These are phyloP conservation scores for Falco cherrug DNA, from an alignment of 2,797 vertebrate genomes.

Conservation along the genomic window DNA sequence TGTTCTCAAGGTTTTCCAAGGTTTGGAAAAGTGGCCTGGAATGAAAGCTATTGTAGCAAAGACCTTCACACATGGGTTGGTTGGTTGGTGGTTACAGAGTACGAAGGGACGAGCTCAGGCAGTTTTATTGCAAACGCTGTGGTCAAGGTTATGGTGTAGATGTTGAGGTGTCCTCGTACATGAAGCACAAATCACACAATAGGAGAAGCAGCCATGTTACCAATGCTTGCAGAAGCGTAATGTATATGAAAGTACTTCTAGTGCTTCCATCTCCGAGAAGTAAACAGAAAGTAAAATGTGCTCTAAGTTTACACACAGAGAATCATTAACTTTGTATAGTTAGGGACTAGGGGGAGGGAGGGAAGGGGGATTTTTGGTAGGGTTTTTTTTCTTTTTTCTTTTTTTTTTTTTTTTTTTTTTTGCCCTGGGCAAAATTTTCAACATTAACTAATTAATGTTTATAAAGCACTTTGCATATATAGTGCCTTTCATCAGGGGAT, in stretches of 20 bases:
- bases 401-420: background rate
- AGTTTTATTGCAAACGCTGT: background rate
- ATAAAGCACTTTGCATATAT: constrained; percentile 75
- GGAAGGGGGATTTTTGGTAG: constrained; percentile 54
- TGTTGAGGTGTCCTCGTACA: background rate
- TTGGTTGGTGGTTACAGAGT: background rate
- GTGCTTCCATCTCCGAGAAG: constrained; percentile 37
- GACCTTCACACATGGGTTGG: background rate
- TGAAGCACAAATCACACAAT: background rate
- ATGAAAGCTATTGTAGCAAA: background rate
- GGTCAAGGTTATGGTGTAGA: background rate
- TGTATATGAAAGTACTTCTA: background rate
- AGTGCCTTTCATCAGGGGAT: constrained; percentile 76
- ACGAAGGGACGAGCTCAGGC: background rate
- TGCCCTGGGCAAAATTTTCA: constrained; percentile 65
- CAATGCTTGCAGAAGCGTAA: background rate
- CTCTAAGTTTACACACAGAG: constrained; percentile 51
- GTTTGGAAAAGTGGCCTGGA: background rate
- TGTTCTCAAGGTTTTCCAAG: background rate
- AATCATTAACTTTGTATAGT: constrained; percentile 66
- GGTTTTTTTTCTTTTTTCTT: background rate
- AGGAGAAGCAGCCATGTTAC: background rate
- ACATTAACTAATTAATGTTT: constrained; percentile 76
- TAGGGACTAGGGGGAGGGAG: constrained; percentile 54
- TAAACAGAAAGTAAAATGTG: constrained; percentile 62